A percentile compares a stretch with the other conserved stretches of the same genome.
These are phyloP conservation scores for Hydriomena furcata DNA, from an alignment of 2,888 invertebrate genomes.

Conservation along the genomic window DNA sequence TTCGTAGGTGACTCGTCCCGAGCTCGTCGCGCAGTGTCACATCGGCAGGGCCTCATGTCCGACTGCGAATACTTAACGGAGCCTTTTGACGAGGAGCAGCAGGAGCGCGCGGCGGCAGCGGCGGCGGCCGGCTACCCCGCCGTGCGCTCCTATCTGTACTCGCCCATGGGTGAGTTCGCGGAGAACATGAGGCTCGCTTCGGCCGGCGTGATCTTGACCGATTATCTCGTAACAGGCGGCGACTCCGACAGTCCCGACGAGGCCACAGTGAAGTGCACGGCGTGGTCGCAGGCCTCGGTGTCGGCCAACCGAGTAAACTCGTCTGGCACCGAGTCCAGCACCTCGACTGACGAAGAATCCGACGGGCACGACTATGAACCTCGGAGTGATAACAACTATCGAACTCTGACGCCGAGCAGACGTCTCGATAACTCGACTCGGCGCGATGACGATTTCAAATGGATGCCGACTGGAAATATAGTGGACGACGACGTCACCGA, in stretches of 20 bases:
- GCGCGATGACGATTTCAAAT: conserved; percentile 87
- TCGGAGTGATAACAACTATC: conserved; percentile 85
- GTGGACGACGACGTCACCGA: conserved; percentile 60
- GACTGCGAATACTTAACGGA: conserved; percentile 80
- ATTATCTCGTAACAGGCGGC: conserved; percentile 78
- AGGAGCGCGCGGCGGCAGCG: conserved; percentile 70
- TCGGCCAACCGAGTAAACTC: conserved; percentile 64
- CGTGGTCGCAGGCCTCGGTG: conserved; percentile 74
- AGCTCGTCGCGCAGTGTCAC: conserved; percentile 80
- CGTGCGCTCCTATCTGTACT: conserved; percentile 82
- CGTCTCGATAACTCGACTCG: conserved; percentile 83
- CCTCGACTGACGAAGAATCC: conserved; percentile 66
- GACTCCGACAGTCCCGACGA: conserved; percentile 86
- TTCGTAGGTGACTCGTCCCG: conserved; percentile 73
- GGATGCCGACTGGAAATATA: conserved; percentile 80
- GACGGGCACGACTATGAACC: conserved; percentile 79
- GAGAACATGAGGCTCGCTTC: conserved; percentile 57
- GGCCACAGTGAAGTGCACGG: conserved; percentile 83
- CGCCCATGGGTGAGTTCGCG: conserved; percentile 77
- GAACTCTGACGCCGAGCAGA: conserved; percentile 69
- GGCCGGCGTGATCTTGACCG: conserved; percentile 47
- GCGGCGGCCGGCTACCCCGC: conserved; percentile 73
- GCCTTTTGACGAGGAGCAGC: conserved; percentile 73
- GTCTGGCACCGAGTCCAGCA: conserved; percentile 69
- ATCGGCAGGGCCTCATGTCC: conserved; percentile 77